These are phyloP conservation scores for Xestia sexstrigata DNA, from an alignment of 2,888 invertebrate genomes.

Conservation along the genomic window DNA sequence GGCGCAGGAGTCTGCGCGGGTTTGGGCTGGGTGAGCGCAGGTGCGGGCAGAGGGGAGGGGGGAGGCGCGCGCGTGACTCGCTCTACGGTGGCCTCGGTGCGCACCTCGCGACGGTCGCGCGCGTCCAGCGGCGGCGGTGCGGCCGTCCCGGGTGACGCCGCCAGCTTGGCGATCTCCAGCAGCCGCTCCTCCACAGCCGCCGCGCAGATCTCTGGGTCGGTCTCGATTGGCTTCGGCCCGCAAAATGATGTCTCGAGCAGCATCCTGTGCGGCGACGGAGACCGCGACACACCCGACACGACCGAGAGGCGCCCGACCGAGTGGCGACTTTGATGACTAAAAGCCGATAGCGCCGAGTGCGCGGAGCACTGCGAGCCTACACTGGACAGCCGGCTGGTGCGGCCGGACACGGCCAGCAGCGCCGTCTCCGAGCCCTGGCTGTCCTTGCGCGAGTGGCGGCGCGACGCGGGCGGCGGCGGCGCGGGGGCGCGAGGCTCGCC, in stretches of 20 bases:
- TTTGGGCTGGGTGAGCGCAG: conserved; percentile 21
- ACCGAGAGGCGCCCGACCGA: conserved; percentile 82
- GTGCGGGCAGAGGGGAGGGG: conserved; percentile 57
- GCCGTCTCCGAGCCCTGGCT: conserved; percentile 95
- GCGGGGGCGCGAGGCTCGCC: conserved; percentile 69
- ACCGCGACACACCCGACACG: conserved; percentile 91
- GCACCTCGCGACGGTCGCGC: conserved; percentile 81
- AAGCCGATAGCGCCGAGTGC: conserved; percentile 85
- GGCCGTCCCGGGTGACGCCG: conserved; percentile 44
- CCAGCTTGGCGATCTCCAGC: conserved; percentile 83
- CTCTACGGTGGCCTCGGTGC: conserved; percentile 84
- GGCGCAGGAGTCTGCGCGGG: background rate
- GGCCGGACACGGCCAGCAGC: conserved; percentile 94
- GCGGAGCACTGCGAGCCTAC: conserved; percentile 95
- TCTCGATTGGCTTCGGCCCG: conserved; percentile 94
- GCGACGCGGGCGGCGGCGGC: conserved; percentile 75
- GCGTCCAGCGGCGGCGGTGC: conserved; percentile 72
- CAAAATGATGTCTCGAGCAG: conserved; percentile 97
- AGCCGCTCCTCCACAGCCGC: conserved; percentile 87
- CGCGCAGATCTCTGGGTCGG: conserved; percentile 86
- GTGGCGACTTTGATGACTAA: conserved; percentile 74
- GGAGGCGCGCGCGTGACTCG: conserved; percentile 53
- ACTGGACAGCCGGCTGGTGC: conserved; percentile 94
- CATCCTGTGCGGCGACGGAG: conserved; percentile 97
- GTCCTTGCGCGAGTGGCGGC: conserved; percentile 92